Evolutionary conservation across 2,113 vertebrate genomes (phyloP).

Genomic region (Syngnathus floridae): DNA sequence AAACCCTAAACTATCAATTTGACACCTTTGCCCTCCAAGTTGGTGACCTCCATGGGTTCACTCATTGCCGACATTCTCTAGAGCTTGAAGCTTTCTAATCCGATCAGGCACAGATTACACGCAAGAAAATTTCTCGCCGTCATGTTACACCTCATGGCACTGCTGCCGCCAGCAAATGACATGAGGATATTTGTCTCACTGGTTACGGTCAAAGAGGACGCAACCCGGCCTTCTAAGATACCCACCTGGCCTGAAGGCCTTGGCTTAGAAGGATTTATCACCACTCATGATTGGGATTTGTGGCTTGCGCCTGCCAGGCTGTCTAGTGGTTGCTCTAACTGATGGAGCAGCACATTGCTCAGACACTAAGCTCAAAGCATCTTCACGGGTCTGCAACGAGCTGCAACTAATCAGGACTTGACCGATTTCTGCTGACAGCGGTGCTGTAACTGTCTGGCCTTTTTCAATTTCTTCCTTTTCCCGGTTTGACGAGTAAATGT

Average conservation of each 20-base stretch:
- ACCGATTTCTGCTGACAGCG: slow-evolving; percentile 13
- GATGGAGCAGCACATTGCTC: slow-evolving; percentile 14
- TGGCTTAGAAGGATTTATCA: slow-evolving; percentile 28
- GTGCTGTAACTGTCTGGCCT: neutral
- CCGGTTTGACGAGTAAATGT: neutral
- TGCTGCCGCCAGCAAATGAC: neutral
- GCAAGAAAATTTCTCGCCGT: neutral
- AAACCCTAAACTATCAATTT: neutral
- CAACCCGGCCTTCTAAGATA: slow-evolving; percentile 1
- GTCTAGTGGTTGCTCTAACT: slow-evolving; percentile 8
- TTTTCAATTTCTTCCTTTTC: neutral
- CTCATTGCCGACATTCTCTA: slow-evolving; percentile 19
- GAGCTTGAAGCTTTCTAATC: slow-evolving; percentile 14
- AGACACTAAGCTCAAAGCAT: slow-evolving; percentile 31
- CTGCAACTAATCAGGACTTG: neutral
- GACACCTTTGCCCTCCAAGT: neutral
- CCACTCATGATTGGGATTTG: slow-evolving; percentile 44
- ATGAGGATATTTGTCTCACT: neutral
- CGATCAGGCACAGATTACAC: slow-evolving; percentile 13
- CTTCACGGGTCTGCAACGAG: slow-evolving; percentile 24
- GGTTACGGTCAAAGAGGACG: slow-evolving; percentile 5
- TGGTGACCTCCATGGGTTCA: neutral
- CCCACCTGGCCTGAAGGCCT: neutral
- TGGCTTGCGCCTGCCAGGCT: slow-evolving; percentile 10
- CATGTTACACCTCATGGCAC: neutral